These are phyloP conservation scores for Rostratula benghalensis DNA, from an alignment of 2,113 vertebrate species.

Conservation along the genomic window DNA sequence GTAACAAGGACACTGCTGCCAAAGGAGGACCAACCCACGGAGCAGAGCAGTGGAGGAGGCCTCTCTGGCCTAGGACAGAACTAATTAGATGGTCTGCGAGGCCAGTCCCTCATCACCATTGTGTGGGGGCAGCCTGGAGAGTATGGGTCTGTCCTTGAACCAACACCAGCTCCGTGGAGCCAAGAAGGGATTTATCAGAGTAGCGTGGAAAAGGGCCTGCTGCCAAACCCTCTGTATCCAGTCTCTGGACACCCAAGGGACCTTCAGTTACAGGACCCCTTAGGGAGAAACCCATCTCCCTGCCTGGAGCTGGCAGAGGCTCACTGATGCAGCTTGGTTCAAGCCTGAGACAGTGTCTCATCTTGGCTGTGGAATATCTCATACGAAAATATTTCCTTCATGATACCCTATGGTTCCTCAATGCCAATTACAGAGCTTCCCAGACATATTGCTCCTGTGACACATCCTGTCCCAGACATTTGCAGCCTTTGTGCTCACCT, in stretches of 20 bases:
- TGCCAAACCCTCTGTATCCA: background rate
- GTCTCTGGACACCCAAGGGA: background rate
- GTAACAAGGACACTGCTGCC: background rate
- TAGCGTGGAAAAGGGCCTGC: background rate
- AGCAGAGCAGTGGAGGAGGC: background rate
- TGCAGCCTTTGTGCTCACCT: background rate
- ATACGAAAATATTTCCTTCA: background rate
- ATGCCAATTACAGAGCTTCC: background rate
- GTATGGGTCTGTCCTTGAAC: background rate
- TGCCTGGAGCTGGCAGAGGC: background rate
- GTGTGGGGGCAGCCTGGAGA: background rate
- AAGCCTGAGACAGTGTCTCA: background rate
- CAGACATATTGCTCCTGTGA: background rate
- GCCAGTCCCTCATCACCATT: background rate
- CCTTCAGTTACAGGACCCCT: background rate
- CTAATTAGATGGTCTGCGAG: background rate
- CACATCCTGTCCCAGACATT: accelerated
- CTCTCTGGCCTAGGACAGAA: background rate
- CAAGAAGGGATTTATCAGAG: background rate
- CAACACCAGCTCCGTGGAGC: background rate
- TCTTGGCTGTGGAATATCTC: background rate
- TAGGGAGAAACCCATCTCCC: background rate
- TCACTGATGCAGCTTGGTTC: accelerated
- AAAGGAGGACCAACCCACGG: background rate
- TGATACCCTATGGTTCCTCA: background rate